Evolutionary conservation across 2,113 vertebrate genomes (phyloP), one percentile per base, ranked within the genome.

Genomic region (Melanocharis versteri): DNA sequence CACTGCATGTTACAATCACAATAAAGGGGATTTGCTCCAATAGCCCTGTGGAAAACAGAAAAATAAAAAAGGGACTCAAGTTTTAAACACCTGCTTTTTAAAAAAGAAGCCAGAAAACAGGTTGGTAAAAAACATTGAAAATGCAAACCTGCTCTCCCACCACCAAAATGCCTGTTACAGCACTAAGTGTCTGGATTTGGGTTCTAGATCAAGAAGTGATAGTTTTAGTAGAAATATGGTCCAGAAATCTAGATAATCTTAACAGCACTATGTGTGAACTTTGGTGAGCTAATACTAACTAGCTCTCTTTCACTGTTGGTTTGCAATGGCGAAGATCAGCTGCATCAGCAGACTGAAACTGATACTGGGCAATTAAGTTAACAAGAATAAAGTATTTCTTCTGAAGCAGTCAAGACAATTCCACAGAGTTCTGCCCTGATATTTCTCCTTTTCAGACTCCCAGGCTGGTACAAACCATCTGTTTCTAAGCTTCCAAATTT

Each of bases 1-100:
- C 99, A 99, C 97, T 99, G 99, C 99, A 99, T 99, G 97, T 99
- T 98, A 95, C 99, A 99, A 96, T 99, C 99, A 94, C 99, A 99
- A 95, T 99, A 98, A 89, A 99, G 98, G 68, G 99, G 99, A 96
- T 99, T 99, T 93, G 99, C 99, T 40, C 99, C 99, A 79, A 99
- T 99, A 72, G 99, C 99, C 61, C 99, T 99, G 28, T 19, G 97
- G 61, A 96, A 85, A 88, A 90, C 11, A 76, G 75, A 89, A 13
- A 76, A 96, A 89, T 48, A 94, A 78, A 93, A 75, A 64, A 68
- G 20, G 10, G 13, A 76, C 80, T 50, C 40, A 70, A 28, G 44
- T 28, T 70, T 85, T 60, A 89, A 73, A 94, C 79, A 45, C 39
- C 50, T 89, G 35, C 23, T 93, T 87, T 93, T 60, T 20, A 72